Evolutionary conservation across 1,140 invertebrate genomes (phyloP), one percentile per base, ranked within the genome.

Genomic region (Drosophila tropicalis): DNA sequence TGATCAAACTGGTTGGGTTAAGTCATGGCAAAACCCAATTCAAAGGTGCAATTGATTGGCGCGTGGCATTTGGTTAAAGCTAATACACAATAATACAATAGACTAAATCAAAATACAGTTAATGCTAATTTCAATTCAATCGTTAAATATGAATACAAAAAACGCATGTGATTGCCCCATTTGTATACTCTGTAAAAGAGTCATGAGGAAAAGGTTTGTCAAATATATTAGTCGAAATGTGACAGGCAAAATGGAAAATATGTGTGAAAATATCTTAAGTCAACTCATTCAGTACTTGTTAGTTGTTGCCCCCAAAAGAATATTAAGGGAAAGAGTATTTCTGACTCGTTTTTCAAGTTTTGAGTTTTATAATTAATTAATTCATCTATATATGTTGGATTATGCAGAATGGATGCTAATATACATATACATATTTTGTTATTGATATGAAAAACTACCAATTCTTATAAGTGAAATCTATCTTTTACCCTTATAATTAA

Each of bases 1-100:
- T 41, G 56, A 60, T 55, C 15, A 55, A 76, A 76, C 73, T 68
- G 66, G 73, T 76, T 76, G 12, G n/a, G 12, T 17, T 10, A 72
- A 72, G 22, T 73, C 29, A 47, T 56, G 62, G 39, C 32, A 58
- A 65, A 55, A 34, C 65, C 70, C 39, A 68, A 56, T 72, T 25
- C 56, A 39, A 75, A 67, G 62, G 44, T 25, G 71, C 13, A 55
- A 25, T 56, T 75, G 61, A 56, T 32, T 67, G 56, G 56, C 41
- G 39, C 36, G 57, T n/a, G 36, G 15, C 60, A 57, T 71, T 67
- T 15, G 17, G 36, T 51, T 72, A 55, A 62, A 57, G 13, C 32
- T 62, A 55, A 39, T 39, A 39, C 34, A 29, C 34, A 36, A 36
- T 34, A 73, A 66, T 75, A 72, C 3, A 51, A 51, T 51, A 22